phyloP scores from a whole-genome alignment of 2,888 invertebrate genomes.

The Himalopsyche kuldschensis region DNA sequence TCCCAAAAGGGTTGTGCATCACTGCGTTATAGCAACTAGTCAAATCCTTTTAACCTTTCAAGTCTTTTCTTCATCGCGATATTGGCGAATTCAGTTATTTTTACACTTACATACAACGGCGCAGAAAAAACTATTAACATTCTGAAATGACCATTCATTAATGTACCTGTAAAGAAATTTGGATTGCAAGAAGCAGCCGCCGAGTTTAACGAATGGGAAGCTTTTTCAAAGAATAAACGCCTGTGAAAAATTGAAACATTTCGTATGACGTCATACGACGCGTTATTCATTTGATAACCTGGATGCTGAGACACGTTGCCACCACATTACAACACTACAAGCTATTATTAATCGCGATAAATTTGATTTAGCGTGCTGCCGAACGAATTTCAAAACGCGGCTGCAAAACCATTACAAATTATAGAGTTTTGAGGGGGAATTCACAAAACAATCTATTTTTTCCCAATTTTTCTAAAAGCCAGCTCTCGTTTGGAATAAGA shows the following conservation, averaged over 20 bases:
- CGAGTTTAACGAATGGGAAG: not conserved
- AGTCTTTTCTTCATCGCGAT: too few relatives aligned
- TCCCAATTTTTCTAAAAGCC: too few relatives aligned
- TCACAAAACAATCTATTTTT: not conserved
- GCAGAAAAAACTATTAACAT: too few relatives aligned
- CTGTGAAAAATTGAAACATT: conserved; percentile 28
- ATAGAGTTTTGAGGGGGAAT: not conserved
- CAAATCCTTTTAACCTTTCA: too few relatives aligned
- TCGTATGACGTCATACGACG: conserved; percentile 8
- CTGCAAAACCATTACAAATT: not conserved
- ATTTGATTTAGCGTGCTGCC: not conserved
- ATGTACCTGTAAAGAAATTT: not conserved
- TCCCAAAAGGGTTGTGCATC: too few relatives aligned
- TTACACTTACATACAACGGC: too few relatives aligned
- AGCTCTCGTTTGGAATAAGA: too few relatives aligned
- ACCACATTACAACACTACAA: not conserved
- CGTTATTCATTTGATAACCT: conserved; percentile 27
- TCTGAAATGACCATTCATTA: too few relatives aligned
- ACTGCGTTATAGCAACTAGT: too few relatives aligned
- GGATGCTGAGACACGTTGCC: not conserved
- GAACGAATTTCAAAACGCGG: not conserved
- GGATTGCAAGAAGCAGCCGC: not conserved
- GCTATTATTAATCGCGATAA: not conserved
- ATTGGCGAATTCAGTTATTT: too few relatives aligned
- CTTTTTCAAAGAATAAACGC: not conserved